Percentiles rank a stretch among this genome's conserved stretches.
Conservation (phyloP, 2,888 invertebrate genomes). For the Oscheius onirici region DNA sequence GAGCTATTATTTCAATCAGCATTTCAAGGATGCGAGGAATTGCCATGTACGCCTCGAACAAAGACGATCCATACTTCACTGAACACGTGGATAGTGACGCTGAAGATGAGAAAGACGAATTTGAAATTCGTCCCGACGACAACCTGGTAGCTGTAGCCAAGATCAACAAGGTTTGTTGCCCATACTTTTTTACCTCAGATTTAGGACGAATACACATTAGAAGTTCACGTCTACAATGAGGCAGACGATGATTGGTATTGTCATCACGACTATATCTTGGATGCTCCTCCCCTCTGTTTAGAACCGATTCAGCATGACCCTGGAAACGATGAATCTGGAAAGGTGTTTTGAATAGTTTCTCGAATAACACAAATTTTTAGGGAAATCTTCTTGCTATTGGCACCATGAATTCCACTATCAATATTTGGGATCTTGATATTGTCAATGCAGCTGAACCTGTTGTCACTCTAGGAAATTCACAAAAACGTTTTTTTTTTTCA, state of each 20-base stretch:
- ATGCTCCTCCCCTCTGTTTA: constrained; percentile 87
- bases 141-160: constrained; percentile 88
- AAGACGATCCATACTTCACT: constrained; percentile 68
- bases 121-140: constrained; percentile 86
- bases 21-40: constrained; percentile 59
- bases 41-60: constrained; percentile 58
- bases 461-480: constrained; percentile 77
- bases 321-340: constrained; percentile 75
- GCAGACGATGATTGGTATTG: constrained; percentile 83
- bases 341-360: constrained; percentile 20
- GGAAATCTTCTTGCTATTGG: constrained; percentile 91
- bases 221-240: constrained; percentile 84
- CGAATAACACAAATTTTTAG: constrained; percentile 12
- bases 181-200: not conserved
- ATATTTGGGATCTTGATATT: constrained; percentile 96
- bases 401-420: constrained; percentile 89
- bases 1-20: not conserved
- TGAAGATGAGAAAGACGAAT: constrained; percentile 80
- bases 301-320: constrained; percentile 93
- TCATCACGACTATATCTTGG: constrained; percentile 90
- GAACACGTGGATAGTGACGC: constrained; percentile 60
- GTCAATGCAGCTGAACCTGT: constrained; percentile 90
- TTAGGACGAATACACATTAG: constrained; percentile 62
- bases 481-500: constrained; percentile 4
- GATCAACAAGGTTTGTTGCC: constrained; percentile 81